Evolutionary conservation across 2,888 invertebrate species (phyloP).

Genomic region (Heliconius hortense): DNA sequence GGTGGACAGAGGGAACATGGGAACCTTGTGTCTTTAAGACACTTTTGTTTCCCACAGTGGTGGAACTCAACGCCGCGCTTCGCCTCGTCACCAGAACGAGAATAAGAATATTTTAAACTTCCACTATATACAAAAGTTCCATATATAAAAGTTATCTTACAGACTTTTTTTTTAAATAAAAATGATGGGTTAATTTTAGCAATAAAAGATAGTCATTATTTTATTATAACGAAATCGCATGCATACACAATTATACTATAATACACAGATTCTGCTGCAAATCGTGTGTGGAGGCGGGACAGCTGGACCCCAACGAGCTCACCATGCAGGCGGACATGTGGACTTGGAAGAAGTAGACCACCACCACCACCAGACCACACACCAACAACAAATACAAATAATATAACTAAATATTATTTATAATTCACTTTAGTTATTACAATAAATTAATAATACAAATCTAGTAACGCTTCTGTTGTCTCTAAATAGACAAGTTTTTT

Average conservation of each 20-base stretch:
- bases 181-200: too few species aligned
- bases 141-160: too few species aligned
- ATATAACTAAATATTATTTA: slow-evolving; percentile 10
- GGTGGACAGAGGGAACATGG: too few species aligned
- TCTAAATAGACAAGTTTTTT: background rate
- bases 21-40: too few species aligned
- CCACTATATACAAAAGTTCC: too few species aligned
- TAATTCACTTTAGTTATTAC: slow-evolving; percentile 2
- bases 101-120: too few species aligned
- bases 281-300: slow-evolving; percentile 94
- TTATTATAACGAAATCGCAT: too few species aligned
- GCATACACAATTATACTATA: slow-evolving; percentile 8
- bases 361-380: background rate
- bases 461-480: background rate
- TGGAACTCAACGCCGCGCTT: too few species aligned
- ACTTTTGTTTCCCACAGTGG: too few species aligned
- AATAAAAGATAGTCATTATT: too few species aligned
- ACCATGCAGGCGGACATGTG: slow-evolving; percentile 59
- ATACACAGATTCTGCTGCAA: slow-evolving; percentile 91
- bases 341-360: slow-evolving; percentile 45
- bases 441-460: slow-evolving; percentile 14
- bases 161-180: too few species aligned
- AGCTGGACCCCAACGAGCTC: slow-evolving; percentile 73
- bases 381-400: background rate
- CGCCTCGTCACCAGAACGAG: too few species aligned